Evolutionary conservation across 1,140 invertebrate genomes (phyloP).

Genomic region (Oryctes rhinoceros): DNA sequence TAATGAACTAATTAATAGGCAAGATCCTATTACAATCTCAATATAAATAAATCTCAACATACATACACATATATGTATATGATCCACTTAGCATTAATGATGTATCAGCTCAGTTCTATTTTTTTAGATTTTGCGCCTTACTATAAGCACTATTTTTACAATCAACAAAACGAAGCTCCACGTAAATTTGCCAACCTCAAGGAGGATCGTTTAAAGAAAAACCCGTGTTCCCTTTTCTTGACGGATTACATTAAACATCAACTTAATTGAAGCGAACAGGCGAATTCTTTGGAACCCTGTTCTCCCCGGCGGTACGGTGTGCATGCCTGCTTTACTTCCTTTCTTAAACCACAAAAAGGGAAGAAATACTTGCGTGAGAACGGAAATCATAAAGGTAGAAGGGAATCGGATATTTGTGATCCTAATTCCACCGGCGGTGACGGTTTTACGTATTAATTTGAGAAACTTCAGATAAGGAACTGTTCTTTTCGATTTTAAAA

Average conservation of each 20-base stretch:
- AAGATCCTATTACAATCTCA: no score
- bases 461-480: not conserved
- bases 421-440: not conserved
- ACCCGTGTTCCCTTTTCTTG: not conserved
- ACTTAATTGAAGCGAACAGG: not conserved
- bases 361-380: conserved; percentile 29
- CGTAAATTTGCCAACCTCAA: no score
- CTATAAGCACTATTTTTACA: no score
- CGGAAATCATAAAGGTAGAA: conserved; percentile 24
- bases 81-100: no score
- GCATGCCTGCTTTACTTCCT: conserved; percentile 8
- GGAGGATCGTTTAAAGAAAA: not conserved
- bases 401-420: conserved; percentile 15
- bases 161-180: no score
- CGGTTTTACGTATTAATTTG: not conserved
- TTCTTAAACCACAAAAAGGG: conserved; percentile 26
- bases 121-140: no score
- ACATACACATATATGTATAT: no score
- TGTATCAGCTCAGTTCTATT: no score
- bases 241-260: conserved; percentile 19
- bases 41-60: no score
- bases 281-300: conserved; percentile 23
- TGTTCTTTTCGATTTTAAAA: not conserved
- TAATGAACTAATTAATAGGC: no score
- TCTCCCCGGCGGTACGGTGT: not conserved